Conservation (phyloP, 2,888 invertebrate genomes). For the Melolontha melolontha region DNA sequence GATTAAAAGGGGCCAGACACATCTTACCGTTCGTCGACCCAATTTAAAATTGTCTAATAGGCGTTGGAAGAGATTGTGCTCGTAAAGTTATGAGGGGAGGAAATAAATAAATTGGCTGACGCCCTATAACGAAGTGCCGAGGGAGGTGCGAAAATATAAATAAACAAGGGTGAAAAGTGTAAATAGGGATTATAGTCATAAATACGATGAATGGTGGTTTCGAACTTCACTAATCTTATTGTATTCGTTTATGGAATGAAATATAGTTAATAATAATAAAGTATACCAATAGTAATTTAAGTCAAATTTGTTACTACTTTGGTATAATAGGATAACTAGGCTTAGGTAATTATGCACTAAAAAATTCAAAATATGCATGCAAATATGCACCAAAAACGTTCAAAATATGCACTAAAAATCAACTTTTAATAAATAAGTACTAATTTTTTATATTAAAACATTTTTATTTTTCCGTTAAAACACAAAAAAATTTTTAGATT, state of each 20-base stretch:
- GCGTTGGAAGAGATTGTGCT: constrained; percentile 12
- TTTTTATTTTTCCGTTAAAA: too few species aligned
- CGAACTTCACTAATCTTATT: constrained; percentile 13
- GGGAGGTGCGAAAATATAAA: constrained; percentile 27
- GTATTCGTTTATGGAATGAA: neutral
- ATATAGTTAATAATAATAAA: too few species aligned
- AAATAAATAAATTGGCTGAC: constrained; percentile 18
- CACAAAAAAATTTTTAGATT: too few species aligned
- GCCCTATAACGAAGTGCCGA: constrained; percentile 4
- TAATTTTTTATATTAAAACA: too few species aligned
- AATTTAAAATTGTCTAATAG: constrained; percentile 26
- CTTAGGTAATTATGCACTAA: too few species aligned
- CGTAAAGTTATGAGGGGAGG: constrained; percentile 24
- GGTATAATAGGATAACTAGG: too few species aligned
- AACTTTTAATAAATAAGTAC: too few species aligned
- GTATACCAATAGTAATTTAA: too few species aligned
- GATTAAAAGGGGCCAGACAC: constrained; percentile 3
- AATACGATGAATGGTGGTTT: neutral
- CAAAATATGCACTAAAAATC: too few species aligned
- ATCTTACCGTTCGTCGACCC: constrained; percentile 2
- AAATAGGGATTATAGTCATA: constrained; percentile 2
- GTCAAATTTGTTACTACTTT: too few species aligned
- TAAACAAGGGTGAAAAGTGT: constrained; percentile 21
- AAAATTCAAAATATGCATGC: too few species aligned
- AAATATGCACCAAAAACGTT: too few species aligned